These are phyloP conservation scores for Hydrophis major DNA, from an alignment of 2,797 vertebrate species.

Conservation along the genomic window DNA sequence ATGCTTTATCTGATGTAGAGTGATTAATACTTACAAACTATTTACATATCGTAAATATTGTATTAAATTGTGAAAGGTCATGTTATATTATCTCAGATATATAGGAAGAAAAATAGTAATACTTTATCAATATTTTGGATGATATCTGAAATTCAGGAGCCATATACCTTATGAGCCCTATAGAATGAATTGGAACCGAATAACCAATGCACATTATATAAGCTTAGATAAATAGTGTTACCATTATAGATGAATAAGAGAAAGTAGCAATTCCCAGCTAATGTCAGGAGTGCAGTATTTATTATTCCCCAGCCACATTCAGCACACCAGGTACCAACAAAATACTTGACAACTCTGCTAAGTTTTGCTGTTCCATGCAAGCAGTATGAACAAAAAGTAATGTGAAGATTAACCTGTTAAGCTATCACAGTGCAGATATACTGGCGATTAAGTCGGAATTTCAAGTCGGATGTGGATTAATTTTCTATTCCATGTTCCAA, in stretches of 20 bases:
- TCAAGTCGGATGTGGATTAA: not conserved
- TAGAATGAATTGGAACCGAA: not conserved
- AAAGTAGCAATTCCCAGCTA: not conserved
- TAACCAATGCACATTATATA: not conserved
- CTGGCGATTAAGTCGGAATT: not conserved
- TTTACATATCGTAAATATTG: not conserved
- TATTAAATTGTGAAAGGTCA: not conserved
- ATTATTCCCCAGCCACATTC: not conserved
- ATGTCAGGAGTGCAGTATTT: not conserved
- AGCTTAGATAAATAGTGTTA: not conserved
- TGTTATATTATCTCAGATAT: not conserved
- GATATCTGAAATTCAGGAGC: not conserved
- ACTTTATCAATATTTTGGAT: not conserved
- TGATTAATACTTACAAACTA: not conserved
- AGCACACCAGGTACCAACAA: not conserved
- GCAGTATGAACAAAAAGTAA: not conserved
- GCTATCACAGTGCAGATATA: not conserved
- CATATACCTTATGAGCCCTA: not conserved
- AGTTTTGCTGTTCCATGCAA: not conserved
- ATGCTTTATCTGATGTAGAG: not conserved
- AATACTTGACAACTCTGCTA: not conserved
- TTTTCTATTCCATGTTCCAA: not conserved
- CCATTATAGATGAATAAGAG: not conserved
- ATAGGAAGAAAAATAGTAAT: not conserved
- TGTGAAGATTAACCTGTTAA: not conserved